These are phyloP conservation scores for Otis tarda DNA, from an alignment of 2,113 vertebrate genomes.

Conservation along the genomic window DNA sequence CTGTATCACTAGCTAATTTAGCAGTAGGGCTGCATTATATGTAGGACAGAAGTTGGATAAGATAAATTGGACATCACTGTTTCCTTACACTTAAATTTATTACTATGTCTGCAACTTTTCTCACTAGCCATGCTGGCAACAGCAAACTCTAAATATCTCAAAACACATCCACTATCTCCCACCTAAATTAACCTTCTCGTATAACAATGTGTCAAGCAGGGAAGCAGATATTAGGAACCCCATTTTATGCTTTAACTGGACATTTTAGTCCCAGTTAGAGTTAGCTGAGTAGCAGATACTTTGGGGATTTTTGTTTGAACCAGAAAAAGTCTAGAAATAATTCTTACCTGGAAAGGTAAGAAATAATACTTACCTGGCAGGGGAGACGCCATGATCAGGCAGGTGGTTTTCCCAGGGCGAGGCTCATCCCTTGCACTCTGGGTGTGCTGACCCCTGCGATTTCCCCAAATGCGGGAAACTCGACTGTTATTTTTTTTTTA, in stretches of 20 bases:
- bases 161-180: background rate
- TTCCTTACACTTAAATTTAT: background rate
- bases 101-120: background rate
- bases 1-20: background rate
- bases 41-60: background rate
- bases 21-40: background rate
- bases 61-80: background rate
- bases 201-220: background rate
- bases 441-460: background rate
- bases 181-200: background rate
- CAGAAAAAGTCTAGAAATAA: background rate
- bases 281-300: background rate
- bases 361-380: conserved; percentile 43
- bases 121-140: background rate
- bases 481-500: no score
- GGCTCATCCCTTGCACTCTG: background rate
- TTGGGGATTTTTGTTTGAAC: background rate
- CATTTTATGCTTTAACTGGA: background rate
- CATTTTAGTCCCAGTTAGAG: background rate
- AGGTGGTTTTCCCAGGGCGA: conserved; percentile 28
- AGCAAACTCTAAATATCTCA: background rate
- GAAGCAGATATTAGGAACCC: background rate
- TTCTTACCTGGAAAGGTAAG: no score
- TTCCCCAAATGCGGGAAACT: background rate
- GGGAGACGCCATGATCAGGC: background rate